A percentile compares a stretch with the other conserved stretches of the same genome.
phyloP scores from a whole-genome alignment of 2,888 invertebrate species.

The Eristalinus aeneus region DNA sequence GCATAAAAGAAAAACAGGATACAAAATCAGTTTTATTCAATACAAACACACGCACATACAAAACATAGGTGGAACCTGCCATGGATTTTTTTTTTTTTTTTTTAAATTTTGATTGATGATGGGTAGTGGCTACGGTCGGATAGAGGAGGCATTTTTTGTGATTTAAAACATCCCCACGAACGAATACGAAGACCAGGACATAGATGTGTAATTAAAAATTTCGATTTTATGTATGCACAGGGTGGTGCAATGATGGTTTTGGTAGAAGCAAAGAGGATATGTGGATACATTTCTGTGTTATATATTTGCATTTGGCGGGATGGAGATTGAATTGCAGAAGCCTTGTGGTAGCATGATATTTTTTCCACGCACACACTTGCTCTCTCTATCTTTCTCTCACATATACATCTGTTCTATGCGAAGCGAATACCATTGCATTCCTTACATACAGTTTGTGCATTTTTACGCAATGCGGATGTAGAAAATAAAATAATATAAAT shows the following conservation, averaged over 20 bases:
- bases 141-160: not conserved
- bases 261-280: not conserved
- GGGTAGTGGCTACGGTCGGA: conserved; percentile 11
- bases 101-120: conserved; percentile 67
- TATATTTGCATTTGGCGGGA: conserved; percentile 31
- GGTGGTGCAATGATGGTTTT: not conserved
- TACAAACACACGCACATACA: not conserved
- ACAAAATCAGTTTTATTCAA: conserved; percentile 46
- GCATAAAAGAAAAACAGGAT: conserved; percentile 21
- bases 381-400: not conserved
- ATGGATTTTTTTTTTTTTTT: conserved; percentile 13
- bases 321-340: not conserved
- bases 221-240: conserved; percentile 26
- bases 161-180: conserved; percentile 9
- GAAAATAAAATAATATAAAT: conserved; percentile 57
- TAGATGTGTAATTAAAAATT: conserved; percentile 66
- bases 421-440: not conserved
- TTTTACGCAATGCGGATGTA: conserved; percentile 68
- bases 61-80: not conserved
- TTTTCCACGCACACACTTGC: not conserved
- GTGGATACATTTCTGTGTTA: conserved; percentile 5
- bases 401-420: not conserved
- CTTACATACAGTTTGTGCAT: conserved; percentile 19
- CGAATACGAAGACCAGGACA: conserved; percentile 17
- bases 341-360: not conserved